A percentile compares a stretch with the other conserved stretches of the same genome.
These are phyloP conservation scores for Meteorus cinctellus DNA, from an alignment of 2,888 invertebrate species.

Conservation along the genomic window DNA sequence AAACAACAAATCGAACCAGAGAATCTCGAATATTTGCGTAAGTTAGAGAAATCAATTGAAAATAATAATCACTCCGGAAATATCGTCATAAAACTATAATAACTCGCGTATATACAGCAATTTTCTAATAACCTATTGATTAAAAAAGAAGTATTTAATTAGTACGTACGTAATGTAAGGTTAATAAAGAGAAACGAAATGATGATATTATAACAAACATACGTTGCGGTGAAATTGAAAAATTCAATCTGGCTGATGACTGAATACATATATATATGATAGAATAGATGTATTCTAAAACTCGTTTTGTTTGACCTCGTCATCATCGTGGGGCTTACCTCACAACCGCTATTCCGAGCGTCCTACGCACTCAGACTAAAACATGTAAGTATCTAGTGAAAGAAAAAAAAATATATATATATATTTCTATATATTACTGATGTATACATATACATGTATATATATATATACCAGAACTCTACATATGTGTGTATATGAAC, in stretches of 20 bases:
- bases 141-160: too few relatives aligned
- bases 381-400: not conserved
- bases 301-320: constrained; percentile 18
- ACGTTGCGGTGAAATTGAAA: not conserved
- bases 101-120: too few relatives aligned
- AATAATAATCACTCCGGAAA: too few relatives aligned
- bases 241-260: not conserved
- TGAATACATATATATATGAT: constrained; percentile 37
- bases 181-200: not conserved
- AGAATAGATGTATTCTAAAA: constrained; percentile 29
- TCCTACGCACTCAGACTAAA: constrained; percentile 14
- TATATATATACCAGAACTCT: too few relatives aligned
- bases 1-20: too few relatives aligned
- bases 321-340: constrained; percentile 33
- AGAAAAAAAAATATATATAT: not conserved
- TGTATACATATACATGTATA: too few relatives aligned
- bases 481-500: constrained; percentile 35
- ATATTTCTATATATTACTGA: constrained; percentile 34
- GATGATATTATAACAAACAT: not conserved
- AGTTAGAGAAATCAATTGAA: too few relatives aligned
- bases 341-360: constrained; percentile 23
- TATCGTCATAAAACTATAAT: too few relatives aligned
- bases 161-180: too few relatives aligned
- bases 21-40: too few relatives aligned
- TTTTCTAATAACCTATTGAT: too few relatives aligned